Conservation (phyloP, 2,888 invertebrate genomes). For the Clusia tigrina region DNA sequence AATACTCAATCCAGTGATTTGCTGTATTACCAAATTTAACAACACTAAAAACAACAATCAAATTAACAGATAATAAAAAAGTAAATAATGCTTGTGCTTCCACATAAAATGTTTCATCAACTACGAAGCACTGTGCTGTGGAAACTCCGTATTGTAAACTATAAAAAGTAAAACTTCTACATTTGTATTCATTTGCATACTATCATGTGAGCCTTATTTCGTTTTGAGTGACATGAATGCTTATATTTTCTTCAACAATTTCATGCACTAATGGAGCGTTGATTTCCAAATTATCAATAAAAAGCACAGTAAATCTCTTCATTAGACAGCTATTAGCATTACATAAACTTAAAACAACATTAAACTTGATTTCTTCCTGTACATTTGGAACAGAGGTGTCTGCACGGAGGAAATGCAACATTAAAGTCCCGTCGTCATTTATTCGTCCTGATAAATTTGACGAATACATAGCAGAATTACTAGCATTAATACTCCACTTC, state of each 20-base stretch:
- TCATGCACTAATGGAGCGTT: background rate
- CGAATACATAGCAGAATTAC: conserved; percentile 35
- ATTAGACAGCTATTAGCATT: conserved; percentile 49
- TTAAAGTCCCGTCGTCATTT: conserved; percentile 42
- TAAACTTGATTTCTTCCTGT: conserved; percentile 38
- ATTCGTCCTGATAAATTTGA: conserved; percentile 37
- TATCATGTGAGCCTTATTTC: conserved; percentile 28
- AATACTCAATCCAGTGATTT: too few species aligned
- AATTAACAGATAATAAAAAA: too few species aligned
- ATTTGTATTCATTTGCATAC: too few species aligned
- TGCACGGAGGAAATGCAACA: conserved; percentile 27
- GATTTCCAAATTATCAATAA: conserved; percentile 25
- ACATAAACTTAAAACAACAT: conserved; percentile 50
- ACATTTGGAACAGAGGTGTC: background rate
- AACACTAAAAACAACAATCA: too few species aligned
- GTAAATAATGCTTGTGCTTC: too few species aligned
- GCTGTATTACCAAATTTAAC: too few species aligned
- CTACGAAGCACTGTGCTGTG: too few species aligned
- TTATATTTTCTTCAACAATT: conserved; percentile 31
- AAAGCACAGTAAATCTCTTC: conserved; percentile 44
- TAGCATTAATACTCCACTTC: conserved; percentile 63
- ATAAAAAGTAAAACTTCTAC: too few species aligned
- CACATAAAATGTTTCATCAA: too few species aligned
- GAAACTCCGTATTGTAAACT: too few species aligned
- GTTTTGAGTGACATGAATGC: conserved; percentile 35